Evolutionary conservation across 2,113 vertebrate species (phyloP), one percentile per base, ranked within the genome.

Genomic region (Phyllostomus hastatus): DNA sequence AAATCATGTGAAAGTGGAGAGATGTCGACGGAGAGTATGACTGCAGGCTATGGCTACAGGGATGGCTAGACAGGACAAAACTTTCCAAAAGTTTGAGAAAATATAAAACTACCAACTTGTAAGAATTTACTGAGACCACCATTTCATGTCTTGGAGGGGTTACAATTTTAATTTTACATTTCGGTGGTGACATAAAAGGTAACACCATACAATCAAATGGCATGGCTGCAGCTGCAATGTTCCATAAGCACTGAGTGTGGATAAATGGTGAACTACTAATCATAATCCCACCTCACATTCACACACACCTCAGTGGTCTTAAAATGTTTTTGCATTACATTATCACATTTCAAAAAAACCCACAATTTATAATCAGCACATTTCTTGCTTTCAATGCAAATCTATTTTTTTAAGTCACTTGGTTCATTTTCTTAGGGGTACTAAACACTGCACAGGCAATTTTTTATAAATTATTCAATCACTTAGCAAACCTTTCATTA

Each of bases 311-410:
- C 91, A 35, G 31, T 0, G 2, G 50, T 57, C 95, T 82, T 83
- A 61, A 94, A 89, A 92, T 89, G 81, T 46, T 82, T 91, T 41
- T 59, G 95, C 76, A 95, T 91, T 91, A 66, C 38, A 96, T 96
- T 95, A 96, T 91, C 96, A 96, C 89, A 87, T 90, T 86, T 70
- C 41, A 46, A 1, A 35, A 2, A 19, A 84, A 64, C 48, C 43
- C 43, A 92, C 75, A 90, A 93, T 52, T 93, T 91, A 92, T 94
- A 88, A 95, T 89, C 93, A 86, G 76, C 73, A 92, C 91, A 91
- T 64, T 93, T 97, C 82, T 73, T 97, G 82, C 81, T 97, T 95
- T 92, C 73, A 89, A 89, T 83, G 89, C 85, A 94, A 92, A 93
- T 69, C 54, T 95, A 50, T 91, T 86, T 96, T 94, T 72, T 79